A percentile compares a stretch with the other conserved stretches of the same genome.
These are phyloP conservation scores for Polydrusus tereticollis DNA, from an alignment of 2,888 invertebrate genomes.

Conservation along the genomic window DNA sequence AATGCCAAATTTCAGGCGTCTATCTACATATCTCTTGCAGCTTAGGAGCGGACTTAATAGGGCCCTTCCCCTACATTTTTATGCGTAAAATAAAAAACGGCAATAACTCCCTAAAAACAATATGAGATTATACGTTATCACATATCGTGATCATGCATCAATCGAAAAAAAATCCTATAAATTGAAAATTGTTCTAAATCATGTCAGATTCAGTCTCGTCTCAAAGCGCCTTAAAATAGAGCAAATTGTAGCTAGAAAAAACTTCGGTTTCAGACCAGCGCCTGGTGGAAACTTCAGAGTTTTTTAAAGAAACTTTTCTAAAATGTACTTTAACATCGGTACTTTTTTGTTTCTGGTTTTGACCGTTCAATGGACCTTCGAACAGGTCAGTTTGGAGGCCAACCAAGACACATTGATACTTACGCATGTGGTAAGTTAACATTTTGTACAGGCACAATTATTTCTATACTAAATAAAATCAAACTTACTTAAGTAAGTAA, in stretches of 20 bases:
- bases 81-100: no score
- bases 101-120: slow-evolving; percentile 3
- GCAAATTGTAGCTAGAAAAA: neutral
- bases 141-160: neutral
- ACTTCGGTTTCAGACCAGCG: slow-evolving; percentile 34
- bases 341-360: slow-evolving; percentile 22
- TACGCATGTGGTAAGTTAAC: slow-evolving; percentile 45
- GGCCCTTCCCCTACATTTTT: no score
- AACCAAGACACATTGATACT: slow-evolving; percentile 33
- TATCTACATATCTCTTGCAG: no score
- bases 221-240: neutral
- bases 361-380: slow-evolving; percentile 21
- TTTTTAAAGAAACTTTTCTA: slow-evolving; percentile 2
- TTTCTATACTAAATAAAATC: no score
- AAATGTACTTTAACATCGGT: slow-evolving; percentile 11
- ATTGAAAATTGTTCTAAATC: neutral
- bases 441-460: no score
- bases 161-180: slow-evolving; percentile 10
- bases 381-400: neutral
- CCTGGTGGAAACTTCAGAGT: slow-evolving; percentile 34
- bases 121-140: neutral
- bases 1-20: no score
- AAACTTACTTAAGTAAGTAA: no score
- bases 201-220: slow-evolving; percentile 11
- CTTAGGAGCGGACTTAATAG: no score